These are phyloP conservation scores for Ditylenchus weischeri DNA, from an alignment of 2,888 invertebrate species.

Conservation along the genomic window DNA sequence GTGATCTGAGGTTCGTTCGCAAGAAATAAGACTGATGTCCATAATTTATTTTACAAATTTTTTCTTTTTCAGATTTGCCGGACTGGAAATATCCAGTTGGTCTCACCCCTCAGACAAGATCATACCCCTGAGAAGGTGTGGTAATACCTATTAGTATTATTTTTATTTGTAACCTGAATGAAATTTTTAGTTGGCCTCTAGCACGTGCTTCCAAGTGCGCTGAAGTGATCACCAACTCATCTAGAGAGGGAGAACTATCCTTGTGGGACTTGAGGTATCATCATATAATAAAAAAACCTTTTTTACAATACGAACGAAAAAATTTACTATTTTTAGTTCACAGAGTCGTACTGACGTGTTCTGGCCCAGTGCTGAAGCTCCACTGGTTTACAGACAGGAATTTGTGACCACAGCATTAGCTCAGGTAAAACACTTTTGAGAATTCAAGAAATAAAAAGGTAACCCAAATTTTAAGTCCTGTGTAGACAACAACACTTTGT, in stretches of 20 bases:
- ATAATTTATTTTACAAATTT: slow-evolving; percentile 1
- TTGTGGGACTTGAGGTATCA: slow-evolving; percentile 28
- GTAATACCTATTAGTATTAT: not conserved
- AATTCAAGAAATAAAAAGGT: no score
- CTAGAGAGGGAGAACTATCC: slow-evolving; percentile 35
- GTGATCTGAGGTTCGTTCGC: slow-evolving; percentile 44
- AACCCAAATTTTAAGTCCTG: slow-evolving; percentile 15
- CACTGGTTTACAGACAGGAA: slow-evolving; percentile 30
- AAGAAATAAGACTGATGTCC: not conserved
- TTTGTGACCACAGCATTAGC: slow-evolving; percentile 36
- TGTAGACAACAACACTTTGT: slow-evolving; percentile 27
- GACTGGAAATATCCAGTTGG: slow-evolving; percentile 40
- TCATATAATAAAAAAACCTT: not conserved
- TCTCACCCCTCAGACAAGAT: slow-evolving; percentile 31
- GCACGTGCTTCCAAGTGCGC: slow-evolving; percentile 21
- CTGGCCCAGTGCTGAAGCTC: slow-evolving; percentile 34
- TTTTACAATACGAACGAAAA: no score
- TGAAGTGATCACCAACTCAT: slow-evolving; percentile 31
- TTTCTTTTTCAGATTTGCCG: slow-evolving; percentile 30
- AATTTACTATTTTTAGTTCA: not conserved
- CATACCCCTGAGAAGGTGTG: slow-evolving; percentile 20
- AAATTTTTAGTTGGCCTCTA: slow-evolving; percentile 25
- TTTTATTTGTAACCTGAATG: not conserved
- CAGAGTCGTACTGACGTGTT: slow-evolving; percentile 33
- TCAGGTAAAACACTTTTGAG: not conserved